Conservation (phyloP, 2,113 vertebrate species). For the Forbesichthys agassizii region DNA sequence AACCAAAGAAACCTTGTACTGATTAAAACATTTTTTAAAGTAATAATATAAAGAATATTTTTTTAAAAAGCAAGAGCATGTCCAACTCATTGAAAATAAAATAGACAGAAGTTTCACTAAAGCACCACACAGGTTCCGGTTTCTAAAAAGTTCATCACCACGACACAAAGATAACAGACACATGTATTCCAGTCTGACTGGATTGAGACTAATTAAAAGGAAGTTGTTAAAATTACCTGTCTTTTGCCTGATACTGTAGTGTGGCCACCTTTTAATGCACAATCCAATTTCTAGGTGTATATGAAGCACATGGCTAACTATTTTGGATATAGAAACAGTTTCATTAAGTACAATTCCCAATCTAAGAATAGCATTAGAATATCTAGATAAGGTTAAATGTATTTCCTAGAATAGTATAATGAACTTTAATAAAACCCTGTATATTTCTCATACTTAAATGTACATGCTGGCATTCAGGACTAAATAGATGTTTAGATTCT, state of each 20-base stretch:
- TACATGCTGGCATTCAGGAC: no score
- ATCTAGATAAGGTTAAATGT: no score
- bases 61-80: constrained; percentile 42
- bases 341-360: constrained; percentile 12
- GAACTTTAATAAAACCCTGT: no score
- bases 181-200: neutral
- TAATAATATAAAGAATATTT: no score
- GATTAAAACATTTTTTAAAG: no score
- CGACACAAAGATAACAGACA: constrained; percentile 18
- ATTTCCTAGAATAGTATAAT: no score
- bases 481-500: no score
- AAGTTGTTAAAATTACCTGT: neutral
- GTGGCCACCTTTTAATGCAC: constrained; percentile 9
- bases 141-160: constrained; percentile 7
- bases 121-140: constrained; percentile 1
- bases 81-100: constrained; percentile 44
- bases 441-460: no score
- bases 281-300: constrained; percentile 18
- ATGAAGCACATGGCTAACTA: constrained; percentile 19
- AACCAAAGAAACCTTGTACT: constrained; percentile 17
- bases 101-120: constrained; percentile 11
- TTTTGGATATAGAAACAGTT: constrained; percentile 2
- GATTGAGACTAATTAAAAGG: neutral
- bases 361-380: constrained; percentile 31
- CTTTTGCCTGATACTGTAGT: neutral